A percentile compares a stretch with the other conserved stretches of the same genome.
Conservation (phyloP, 1,140 invertebrate genomes). For the Lithobius niger region DNA sequence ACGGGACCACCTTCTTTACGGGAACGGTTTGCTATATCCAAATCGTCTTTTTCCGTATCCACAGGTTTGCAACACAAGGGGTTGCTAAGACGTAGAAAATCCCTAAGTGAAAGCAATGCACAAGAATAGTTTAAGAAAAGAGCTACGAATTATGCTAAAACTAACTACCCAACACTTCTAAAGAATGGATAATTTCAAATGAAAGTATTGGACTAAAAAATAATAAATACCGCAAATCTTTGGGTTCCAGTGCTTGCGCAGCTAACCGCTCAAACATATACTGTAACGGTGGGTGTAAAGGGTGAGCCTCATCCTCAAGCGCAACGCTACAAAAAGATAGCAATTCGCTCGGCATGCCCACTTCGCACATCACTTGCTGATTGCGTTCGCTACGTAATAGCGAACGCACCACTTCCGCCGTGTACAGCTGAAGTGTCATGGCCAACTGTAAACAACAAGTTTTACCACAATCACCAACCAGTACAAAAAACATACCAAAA, state of each 20-base stretch:
- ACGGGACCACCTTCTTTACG: conserved; percentile 48
- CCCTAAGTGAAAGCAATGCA: no score
- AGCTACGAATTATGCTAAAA: no score
- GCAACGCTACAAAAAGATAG: conserved; percentile 62
- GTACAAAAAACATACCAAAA: no score
- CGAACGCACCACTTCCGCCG: conserved; percentile 80
- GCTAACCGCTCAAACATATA: conserved; percentile 92
- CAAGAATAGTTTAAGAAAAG: no score
- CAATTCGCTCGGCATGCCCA: conserved; percentile 71
- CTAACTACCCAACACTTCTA: no score
- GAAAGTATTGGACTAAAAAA: no score
- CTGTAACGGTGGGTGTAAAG: conserved; percentile 76
- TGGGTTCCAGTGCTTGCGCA: conserved; percentile 81
- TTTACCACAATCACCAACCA: no score
- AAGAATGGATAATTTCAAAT: no score
- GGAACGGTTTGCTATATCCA: conserved; percentile 31
- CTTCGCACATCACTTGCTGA: conserved; percentile 96
- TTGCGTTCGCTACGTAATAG: conserved; percentile 85
- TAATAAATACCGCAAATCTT: conserved; percentile 64
- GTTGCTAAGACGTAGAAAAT: conserved; percentile 82
- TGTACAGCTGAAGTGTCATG: conserved; percentile 66
- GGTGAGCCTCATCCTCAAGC: conserved; percentile 77
- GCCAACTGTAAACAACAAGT: conserved; percentile 33
- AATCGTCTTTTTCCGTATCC: conserved; percentile 40
- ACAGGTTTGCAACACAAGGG: conserved; percentile 80